phyloP scores from a whole-genome alignment of 92 coral and sea anemone genomes.

The Epizoanthus ramosus region DNA sequence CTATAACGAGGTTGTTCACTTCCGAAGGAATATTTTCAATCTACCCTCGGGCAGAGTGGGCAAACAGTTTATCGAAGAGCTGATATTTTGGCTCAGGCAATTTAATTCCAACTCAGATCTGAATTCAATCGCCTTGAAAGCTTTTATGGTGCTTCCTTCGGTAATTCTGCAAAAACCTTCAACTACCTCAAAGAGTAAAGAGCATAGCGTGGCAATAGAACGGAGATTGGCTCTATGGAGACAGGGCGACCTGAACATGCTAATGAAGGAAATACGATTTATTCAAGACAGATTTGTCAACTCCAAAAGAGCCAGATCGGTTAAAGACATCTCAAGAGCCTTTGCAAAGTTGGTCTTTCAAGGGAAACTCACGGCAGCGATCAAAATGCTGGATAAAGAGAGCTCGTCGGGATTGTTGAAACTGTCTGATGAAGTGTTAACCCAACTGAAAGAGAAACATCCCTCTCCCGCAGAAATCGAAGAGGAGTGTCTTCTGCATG shows the following conservation, averaged over 20 bases:
- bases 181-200: constrained; percentile 49
- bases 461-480: too few species aligned
- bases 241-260: constrained; percentile 22
- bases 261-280: constrained; percentile 30
- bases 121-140: constrained; percentile 52
- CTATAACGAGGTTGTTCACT: constrained; percentile 6
- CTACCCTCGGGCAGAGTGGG: constrained; percentile 32
- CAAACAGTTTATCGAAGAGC: constrained; percentile 26
- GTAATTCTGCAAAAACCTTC: constrained; percentile 57
- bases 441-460: too few species aligned
- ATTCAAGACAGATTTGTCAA: background rate
- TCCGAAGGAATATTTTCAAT: constrained; percentile 28
- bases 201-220: constrained; percentile 47
- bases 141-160: constrained; percentile 56
- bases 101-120: constrained; percentile 24
- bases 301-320: constrained; percentile 23
- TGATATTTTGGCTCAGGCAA: constrained; percentile 33
- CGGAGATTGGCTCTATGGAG: constrained; percentile 45
- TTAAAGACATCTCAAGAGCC: constrained; percentile 34
- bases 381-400: too few species aligned
- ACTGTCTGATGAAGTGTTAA: too few species aligned
- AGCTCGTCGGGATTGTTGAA: too few species aligned
- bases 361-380: too few species aligned
- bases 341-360: too few species aligned
- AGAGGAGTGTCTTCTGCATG: too few species aligned